A percentile compares a stretch with the other conserved stretches of the same genome.
phyloP scores from a whole-genome alignment of 2,797 vertebrate species.

The Jordanella pulchra region DNA sequence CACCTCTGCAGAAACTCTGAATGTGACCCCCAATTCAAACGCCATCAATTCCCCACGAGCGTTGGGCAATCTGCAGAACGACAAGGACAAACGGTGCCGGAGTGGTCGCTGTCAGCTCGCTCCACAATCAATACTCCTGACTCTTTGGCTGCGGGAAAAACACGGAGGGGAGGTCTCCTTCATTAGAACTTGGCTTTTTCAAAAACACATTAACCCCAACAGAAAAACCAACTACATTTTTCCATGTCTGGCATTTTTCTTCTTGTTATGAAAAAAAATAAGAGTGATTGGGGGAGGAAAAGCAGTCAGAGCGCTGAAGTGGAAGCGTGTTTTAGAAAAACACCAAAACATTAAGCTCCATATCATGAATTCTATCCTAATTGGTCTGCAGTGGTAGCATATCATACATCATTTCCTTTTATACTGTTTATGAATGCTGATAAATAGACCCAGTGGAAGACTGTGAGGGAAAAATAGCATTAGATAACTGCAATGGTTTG shows the following conservation, averaged over 20 bases:
- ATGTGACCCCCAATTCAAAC: constrained; percentile 26
- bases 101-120: constrained; percentile 31
- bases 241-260: constrained; percentile 38
- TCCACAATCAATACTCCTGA: constrained; percentile 42
- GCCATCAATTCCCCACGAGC: constrained; percentile 40
- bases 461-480: too few species aligned
- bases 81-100: constrained; percentile 45
- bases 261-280: constrained; percentile 33
- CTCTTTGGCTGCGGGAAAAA: constrained; percentile 18
- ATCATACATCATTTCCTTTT: not conserved
- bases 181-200: constrained; percentile 21
- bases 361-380: not conserved
- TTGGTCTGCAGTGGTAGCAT: not conserved
- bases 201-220: constrained; percentile 28
- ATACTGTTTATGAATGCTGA: not conserved
- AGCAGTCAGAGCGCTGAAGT: not conserved
- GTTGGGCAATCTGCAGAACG: constrained; percentile 26
- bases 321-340: not conserved
- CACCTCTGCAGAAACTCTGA: constrained; percentile 1
- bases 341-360: not conserved
- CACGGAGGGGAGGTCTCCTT: constrained; percentile 21
- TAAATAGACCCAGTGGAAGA: not conserved
- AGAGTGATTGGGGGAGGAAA: constrained; percentile 21
- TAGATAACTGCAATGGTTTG: too few species aligned
- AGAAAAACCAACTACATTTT: constrained; percentile 36